phyloP scores from a whole-genome alignment of 2,888 invertebrate genomes.

The Leptopilina myrica region DNA sequence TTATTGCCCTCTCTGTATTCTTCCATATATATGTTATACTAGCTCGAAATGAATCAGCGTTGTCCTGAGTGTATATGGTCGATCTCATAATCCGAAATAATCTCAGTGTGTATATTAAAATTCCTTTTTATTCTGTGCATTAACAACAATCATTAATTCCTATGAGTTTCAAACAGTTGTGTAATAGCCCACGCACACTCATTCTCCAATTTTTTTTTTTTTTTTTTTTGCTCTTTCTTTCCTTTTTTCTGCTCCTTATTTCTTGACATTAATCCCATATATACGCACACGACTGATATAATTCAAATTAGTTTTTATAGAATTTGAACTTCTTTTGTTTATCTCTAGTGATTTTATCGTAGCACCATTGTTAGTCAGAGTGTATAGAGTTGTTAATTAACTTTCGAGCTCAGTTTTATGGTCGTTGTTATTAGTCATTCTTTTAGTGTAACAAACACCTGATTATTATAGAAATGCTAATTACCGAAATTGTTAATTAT shows the following conservation, averaged over 20 bases:
- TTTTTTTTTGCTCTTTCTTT: neutral
- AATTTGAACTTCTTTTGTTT: neutral
- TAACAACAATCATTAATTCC: constrained; percentile 21
- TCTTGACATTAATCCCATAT: no score
- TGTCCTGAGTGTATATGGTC: constrained; percentile 1
- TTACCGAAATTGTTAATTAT: neutral
- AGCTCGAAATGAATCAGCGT: constrained; percentile 15
- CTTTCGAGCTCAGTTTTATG: neutral
- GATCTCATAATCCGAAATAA: constrained; percentile 34
- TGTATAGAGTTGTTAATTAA: neutral
- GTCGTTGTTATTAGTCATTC: neutral
- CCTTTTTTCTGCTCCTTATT: no score
- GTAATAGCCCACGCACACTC: constrained; percentile 34
- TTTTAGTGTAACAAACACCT: neutral
- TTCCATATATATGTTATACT: neutral
- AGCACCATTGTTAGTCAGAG: neutral
- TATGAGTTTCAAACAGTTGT: constrained; percentile 30
- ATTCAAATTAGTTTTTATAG: no score
- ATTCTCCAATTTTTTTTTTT: neutral
- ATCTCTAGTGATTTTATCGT: neutral
- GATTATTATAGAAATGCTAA: no score
- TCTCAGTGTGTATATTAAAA: constrained; percentile 22
- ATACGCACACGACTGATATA: no score
- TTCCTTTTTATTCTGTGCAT: neutral
- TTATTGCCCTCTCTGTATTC: constrained; percentile 20